Conservation (phyloP, 2,888 invertebrate genomes). For the Nemurella pictetii region DNA sequence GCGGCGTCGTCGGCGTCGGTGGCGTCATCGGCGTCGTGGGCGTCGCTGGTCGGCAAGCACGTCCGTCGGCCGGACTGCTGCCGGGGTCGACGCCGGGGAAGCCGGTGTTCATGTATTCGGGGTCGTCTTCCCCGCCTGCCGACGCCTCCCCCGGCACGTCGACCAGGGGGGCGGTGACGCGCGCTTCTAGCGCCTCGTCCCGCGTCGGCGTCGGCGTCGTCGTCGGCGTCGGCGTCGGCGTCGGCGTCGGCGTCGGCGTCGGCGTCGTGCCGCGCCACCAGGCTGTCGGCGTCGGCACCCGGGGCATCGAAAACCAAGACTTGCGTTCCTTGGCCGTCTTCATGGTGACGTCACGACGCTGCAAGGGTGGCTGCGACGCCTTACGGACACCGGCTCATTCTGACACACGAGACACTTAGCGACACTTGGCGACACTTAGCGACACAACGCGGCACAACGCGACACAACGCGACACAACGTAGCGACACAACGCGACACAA, state of each 20-base stretch:
- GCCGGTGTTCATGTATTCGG: constrained; percentile 19
- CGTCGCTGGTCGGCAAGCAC: background rate
- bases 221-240: background rate
- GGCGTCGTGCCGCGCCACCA: constrained; percentile 25
- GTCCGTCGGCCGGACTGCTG: background rate
- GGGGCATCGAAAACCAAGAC: constrained; percentile 26
- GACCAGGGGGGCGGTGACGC: background rate
- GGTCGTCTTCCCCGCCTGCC: background rate
- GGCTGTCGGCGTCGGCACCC: constrained; percentile 13
- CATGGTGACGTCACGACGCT: background rate
- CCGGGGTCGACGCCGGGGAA: background rate
- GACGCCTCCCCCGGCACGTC: background rate
- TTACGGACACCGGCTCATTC: too few species aligned
- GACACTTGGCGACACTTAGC: too few species aligned
- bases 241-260: constrained; percentile 12
- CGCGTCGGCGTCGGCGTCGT: background rate
- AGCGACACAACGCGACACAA: too few species aligned
- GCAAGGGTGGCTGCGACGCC: background rate
- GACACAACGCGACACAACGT: too few species aligned
- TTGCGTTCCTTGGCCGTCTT: constrained; percentile 21
- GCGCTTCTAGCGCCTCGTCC: background rate
- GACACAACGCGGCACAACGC: too few species aligned
- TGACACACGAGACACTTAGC: too few species aligned
- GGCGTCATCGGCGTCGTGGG: background rate
- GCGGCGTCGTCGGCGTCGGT: background rate